Evolutionary conservation across 2,113 vertebrate species (phyloP).

Genomic region (Siniperca knerii): DNA sequence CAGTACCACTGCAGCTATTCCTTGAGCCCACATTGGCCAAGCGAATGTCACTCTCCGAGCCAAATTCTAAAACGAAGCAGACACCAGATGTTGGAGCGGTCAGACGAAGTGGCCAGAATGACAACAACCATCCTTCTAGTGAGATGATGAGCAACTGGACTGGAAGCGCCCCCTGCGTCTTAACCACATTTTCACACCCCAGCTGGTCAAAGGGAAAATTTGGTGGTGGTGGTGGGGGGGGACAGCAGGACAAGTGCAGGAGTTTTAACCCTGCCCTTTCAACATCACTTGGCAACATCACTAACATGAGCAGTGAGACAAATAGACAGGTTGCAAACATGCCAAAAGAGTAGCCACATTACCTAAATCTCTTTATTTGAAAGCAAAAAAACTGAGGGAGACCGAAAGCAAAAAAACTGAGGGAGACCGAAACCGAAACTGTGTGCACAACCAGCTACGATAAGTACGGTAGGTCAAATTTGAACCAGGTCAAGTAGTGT

Average conservation of each 20-base stretch:
- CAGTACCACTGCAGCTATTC: conserved; percentile 20
- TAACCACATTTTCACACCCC: conserved; percentile 26
- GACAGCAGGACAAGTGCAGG: background rate
- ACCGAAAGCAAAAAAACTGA: background rate
- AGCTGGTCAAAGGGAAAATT: conserved; percentile 30
- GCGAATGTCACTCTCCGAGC: conserved; percentile 14
- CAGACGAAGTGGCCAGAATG: conserved; percentile 21
- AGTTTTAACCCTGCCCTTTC: background rate
- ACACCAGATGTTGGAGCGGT: conserved; percentile 58
- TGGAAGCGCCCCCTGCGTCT: conserved; percentile 13
- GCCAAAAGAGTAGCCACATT: no score
- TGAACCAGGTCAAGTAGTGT: background rate
- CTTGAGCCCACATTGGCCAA: background rate
- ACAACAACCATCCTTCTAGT: conserved; percentile 35
- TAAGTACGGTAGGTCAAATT: background rate
- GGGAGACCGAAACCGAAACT: background rate
- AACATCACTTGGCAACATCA: no score
- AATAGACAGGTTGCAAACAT: no score
- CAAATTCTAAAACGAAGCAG: conserved; percentile 34
- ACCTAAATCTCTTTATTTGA: no score
- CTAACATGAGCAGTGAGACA: no score
- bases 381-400: no score
- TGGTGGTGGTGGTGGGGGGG: no score
- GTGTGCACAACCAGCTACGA: no score
- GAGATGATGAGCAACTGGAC: conserved; percentile 20